phyloP scores from a whole-genome alignment of 2,797 vertebrate species.

The Darevskia mixta region DNA sequence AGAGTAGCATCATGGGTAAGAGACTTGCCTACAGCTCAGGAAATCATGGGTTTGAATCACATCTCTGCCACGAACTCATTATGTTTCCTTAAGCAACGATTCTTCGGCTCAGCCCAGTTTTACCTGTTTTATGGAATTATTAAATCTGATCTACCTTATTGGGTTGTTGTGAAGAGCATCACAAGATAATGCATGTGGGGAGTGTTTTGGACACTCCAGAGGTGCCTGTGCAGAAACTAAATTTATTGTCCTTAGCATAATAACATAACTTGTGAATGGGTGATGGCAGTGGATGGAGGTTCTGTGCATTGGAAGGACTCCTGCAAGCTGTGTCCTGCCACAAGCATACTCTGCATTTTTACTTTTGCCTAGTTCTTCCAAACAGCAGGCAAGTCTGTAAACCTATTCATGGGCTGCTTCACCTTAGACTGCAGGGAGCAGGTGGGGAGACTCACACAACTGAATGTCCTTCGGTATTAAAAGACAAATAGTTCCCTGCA shows the following conservation, averaged over 20 bases:
- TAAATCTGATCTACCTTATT: neutral
- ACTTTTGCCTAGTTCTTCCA: neutral
- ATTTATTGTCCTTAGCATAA: neutral
- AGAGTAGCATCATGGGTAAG: neutral
- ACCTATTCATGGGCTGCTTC: neutral
- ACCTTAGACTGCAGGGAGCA: neutral
- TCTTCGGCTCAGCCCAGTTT: neutral
- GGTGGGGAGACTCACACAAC: neutral
- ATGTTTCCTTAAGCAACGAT: neutral
- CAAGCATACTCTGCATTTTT: neutral
- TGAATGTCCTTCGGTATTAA: neutral
- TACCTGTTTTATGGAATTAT: neutral
- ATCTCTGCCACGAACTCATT: neutral
- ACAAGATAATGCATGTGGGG: neutral
- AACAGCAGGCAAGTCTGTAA: neutral
- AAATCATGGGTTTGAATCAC: neutral
- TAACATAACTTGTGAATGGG: neutral
- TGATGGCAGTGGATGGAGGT: neutral
- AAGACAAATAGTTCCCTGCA: neutral
- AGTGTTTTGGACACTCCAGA: neutral
- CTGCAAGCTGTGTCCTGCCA: neutral
- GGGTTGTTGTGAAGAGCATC: neutral
- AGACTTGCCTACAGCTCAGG: neutral
- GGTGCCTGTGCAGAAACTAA: neutral
- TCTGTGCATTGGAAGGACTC: neutral